Conservation (phyloP, 2,888 invertebrate genomes). For the Hesperia comma region DNA sequence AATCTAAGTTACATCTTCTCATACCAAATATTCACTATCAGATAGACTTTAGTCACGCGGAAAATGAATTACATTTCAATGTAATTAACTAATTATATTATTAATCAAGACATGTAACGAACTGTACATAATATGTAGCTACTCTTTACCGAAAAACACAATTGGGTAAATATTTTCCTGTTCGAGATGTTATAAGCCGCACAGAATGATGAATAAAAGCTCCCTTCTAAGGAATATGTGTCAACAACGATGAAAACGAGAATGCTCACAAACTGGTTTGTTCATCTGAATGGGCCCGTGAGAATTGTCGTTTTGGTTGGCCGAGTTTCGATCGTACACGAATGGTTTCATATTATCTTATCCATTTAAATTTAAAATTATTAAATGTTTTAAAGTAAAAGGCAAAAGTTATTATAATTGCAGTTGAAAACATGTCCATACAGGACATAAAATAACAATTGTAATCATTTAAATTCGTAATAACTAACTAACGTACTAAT, state of each 20-base stretch:
- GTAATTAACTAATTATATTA: too few species aligned
- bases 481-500: too few species aligned
- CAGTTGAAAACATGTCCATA: too few species aligned
- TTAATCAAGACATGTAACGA: too few species aligned
- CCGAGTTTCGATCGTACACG: constrained; percentile 34
- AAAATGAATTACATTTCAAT: background rate
- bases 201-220: constrained; percentile 4
- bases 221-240: constrained; percentile 47
- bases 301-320: constrained; percentile 45
- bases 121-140: background rate
- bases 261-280: constrained; percentile 57
- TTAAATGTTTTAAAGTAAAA: too few species aligned
- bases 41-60: background rate
- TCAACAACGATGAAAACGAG: constrained; percentile 53
- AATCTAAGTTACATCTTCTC: too few species aligned
- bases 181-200: constrained; percentile 9
- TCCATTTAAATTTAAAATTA: too few species aligned
- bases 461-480: too few species aligned
- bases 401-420: too few species aligned
- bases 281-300: constrained; percentile 43
- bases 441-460: too few species aligned
- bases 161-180: constrained; percentile 31
- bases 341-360: too few species aligned
- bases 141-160: background rate
- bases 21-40: too few species aligned